Conservation (phyloP, 2,888 invertebrate genomes). For the Eumerus sabulonum region DNA sequence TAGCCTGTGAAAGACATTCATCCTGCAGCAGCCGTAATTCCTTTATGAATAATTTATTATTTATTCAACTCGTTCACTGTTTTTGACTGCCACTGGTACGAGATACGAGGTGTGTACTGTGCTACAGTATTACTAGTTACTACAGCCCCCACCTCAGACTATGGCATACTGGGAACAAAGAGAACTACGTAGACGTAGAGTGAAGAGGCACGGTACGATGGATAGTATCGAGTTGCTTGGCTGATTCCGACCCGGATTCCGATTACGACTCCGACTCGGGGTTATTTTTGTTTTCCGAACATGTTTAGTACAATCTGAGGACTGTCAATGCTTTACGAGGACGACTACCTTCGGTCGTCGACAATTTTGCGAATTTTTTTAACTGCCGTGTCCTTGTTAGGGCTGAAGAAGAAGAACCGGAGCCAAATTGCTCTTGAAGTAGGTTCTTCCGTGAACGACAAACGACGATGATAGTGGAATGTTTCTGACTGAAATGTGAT, state of each 20-base stretch:
- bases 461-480: constrained; percentile 13
- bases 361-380: constrained; percentile 12
- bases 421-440: constrained; percentile 60
- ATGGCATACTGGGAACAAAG: not conserved
- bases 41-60: constrained; percentile 69
- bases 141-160: not conserved
- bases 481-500: constrained; percentile 9
- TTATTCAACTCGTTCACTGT: constrained; percentile 65
- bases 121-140: not conserved
- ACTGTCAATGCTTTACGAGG: constrained; percentile 66
- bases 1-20: constrained; percentile 54
- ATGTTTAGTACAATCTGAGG: constrained; percentile 62
- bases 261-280: not conserved
- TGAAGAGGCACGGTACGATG: too few relatives aligned
- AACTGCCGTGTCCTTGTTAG: constrained; percentile 21
- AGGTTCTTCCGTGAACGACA: constrained; percentile 20
- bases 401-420: constrained; percentile 41
- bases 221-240: too few relatives aligned
- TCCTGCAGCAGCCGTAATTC: constrained; percentile 64
- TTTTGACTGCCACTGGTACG: constrained; percentile 47
- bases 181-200: too few relatives aligned
- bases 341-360: constrained; percentile 58
- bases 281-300: constrained; percentile 61
- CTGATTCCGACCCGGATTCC: too few relatives aligned
- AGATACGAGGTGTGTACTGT: constrained; percentile 2